phyloP scores from a whole-genome alignment of 2,888 invertebrate species.

The Tetragnatha montana region DNA sequence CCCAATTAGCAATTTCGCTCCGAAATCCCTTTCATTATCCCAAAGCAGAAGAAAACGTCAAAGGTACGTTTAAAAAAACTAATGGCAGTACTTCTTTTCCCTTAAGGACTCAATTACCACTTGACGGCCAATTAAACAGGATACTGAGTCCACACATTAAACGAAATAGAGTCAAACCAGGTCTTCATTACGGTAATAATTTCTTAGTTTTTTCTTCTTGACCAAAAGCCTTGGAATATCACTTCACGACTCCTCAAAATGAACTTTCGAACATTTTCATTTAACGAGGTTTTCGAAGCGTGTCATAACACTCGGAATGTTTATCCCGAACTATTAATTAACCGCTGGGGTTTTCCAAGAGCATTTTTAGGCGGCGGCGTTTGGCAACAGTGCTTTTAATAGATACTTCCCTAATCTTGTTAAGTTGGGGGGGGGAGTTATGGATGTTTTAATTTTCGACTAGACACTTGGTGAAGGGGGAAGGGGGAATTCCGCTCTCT shows the following conservation, averaged over 20 bases:
- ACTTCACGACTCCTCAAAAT: slow-evolving; percentile 3
- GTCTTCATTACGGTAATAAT: not conserved
- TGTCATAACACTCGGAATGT: slow-evolving; percentile 23
- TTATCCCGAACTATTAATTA: slow-evolving; percentile 25
- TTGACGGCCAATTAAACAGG: not conserved
- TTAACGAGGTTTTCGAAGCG: slow-evolving; percentile 26
- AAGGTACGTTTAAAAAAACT: not conserved
- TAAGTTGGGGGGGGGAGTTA: not conserved
- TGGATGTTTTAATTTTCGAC: not conserved
- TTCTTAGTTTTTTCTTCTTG: not conserved
- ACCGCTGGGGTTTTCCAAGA: not conserved
- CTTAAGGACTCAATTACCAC: not conserved
- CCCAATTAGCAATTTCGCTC: no score
- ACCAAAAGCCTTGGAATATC: not conserved
- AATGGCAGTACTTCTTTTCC: not conserved
- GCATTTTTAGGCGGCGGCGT: slow-evolving; percentile 8
- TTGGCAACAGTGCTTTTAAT: slow-evolving; percentile 7
- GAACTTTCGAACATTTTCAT: slow-evolving; percentile 17
- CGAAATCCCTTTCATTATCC: not conserved
- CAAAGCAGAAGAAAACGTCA: not conserved
- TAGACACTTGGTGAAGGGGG: not conserved
- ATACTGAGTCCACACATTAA: not conserved
- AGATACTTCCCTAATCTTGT: slow-evolving; percentile 3
- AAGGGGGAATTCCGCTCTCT: not conserved
- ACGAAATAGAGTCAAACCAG: not conserved